Conservation (phyloP, 2,113 vertebrate species). For the Stigmatopora nigra region DNA sequence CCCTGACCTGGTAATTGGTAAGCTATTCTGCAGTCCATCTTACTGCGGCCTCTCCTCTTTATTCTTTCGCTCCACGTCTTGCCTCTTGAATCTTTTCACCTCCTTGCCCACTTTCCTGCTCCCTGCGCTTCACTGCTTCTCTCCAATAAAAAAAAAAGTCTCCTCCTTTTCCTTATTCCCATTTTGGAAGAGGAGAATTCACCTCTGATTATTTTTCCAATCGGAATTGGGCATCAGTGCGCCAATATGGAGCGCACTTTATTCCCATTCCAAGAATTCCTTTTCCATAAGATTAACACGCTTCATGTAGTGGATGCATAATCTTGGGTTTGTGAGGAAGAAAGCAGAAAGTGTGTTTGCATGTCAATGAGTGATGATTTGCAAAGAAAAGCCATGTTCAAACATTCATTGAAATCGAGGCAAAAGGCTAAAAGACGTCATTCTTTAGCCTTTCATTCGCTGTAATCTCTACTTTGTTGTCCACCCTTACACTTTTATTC, state of each 20-base stretch:
- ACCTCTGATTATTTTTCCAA: conserved; percentile 7
- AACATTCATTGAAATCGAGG: conserved; percentile 12
- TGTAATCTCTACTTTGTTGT: conserved; percentile 17
- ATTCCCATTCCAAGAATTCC: conserved; percentile 18
- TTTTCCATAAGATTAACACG: conserved; percentile 38
- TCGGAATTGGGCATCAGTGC: background rate
- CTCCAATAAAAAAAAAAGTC: conserved; percentile 4
- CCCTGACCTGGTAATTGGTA: conserved; percentile 46
- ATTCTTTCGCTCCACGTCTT: conserved; percentile 15
- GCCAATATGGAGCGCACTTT: conserved; percentile 12
- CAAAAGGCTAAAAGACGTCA: conserved; percentile 24
- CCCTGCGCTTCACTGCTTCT: background rate
- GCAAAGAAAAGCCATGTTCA: conserved; percentile 32
- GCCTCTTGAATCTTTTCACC: background rate
- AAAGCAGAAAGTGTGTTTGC: conserved; percentile 39
- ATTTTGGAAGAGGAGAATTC: background rate
- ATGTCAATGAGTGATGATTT: conserved; percentile 52
- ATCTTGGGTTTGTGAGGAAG: conserved; percentile 21
- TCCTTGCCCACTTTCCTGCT: conserved; percentile 8
- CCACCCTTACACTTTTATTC: conserved; percentile 21
- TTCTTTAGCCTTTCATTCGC: conserved; percentile 3
- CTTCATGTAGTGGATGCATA: conserved; percentile 28
- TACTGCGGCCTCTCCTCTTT: conserved; percentile 15
- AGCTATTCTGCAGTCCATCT: conserved; percentile 33
- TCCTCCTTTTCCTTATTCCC: background rate